Evolutionary conservation across 2,797 vertebrate genomes (phyloP).

Genomic region (Diplodus sargus): DNA sequence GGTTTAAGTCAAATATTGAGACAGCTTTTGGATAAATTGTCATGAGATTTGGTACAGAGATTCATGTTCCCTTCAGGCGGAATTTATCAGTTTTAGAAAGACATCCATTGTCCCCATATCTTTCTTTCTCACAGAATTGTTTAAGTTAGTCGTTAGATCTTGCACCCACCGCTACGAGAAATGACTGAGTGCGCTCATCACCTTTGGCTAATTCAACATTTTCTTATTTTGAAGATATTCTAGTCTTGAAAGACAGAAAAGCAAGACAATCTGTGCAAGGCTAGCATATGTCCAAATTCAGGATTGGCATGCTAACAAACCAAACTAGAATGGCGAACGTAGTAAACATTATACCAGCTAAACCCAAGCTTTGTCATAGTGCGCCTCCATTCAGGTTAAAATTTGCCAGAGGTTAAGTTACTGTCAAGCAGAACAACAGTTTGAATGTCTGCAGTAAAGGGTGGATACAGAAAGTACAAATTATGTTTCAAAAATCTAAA

Average conservation of each 20-base stretch:
- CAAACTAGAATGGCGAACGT: neutral
- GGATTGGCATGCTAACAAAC: neutral
- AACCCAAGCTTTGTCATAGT: neutral
- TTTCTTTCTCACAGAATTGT: no score
- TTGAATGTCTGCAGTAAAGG: neutral
- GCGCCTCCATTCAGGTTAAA: neutral
- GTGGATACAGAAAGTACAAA: slow-evolving; percentile 6
- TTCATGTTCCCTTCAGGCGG: neutral
- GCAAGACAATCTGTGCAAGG: no score
- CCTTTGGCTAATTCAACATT: no score
- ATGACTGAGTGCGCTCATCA: no score
- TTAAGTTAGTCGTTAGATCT: no score
- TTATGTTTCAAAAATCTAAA: slow-evolving; percentile 19
- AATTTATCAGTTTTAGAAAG: no score
- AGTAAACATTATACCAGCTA: neutral
- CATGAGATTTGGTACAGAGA: neutral
- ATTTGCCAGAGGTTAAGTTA: slow-evolving; percentile 1
- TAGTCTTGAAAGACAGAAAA: no score
- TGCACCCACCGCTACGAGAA: no score
- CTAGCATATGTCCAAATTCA: no score
- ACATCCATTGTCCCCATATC: no score
- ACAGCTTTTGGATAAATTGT: neutral
- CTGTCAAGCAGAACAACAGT: neutral
- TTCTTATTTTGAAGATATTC: no score
- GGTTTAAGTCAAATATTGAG: neutral